Conservation (phyloP, 2,888 invertebrate genomes). For the Pterostichus madidus region DNA sequence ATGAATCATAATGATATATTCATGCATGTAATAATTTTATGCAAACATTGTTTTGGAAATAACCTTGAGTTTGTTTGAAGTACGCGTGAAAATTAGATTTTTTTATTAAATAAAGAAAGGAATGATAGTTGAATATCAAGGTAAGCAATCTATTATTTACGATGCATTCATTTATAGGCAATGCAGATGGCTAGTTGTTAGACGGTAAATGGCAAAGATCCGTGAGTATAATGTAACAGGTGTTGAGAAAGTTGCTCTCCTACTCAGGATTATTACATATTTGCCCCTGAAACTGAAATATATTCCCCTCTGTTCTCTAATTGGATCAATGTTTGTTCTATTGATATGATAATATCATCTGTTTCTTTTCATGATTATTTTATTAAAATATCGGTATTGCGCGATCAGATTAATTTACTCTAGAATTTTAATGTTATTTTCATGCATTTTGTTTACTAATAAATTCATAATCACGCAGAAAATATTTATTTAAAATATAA, state of each 20-base stretch:
- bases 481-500: too few species aligned
- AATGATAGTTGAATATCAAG: conserved; percentile 44
- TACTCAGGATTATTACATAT: neutral
- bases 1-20: neutral
- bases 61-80: neutral
- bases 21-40: neutral
- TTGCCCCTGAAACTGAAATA: neutral
- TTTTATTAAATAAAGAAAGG: conserved; percentile 4
- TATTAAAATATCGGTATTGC: too few species aligned
- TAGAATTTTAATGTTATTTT: too few species aligned
- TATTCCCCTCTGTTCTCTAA: too few species aligned
- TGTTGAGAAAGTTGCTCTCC: neutral
- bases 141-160: conserved; percentile 26
- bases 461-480: too few species aligned
- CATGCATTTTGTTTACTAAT: too few species aligned
- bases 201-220: neutral
- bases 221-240: neutral
- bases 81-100: conserved; percentile 1
- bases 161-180: conserved; percentile 18
- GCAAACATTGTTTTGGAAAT: conserved; percentile 10
- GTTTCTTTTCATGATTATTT: too few species aligned
- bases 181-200: neutral
- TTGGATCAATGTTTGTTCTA: too few species aligned
- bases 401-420: too few species aligned
- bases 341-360: too few species aligned